Conservation (phyloP, 2,797 vertebrate species). For the Novumbra hubbsi region DNA sequence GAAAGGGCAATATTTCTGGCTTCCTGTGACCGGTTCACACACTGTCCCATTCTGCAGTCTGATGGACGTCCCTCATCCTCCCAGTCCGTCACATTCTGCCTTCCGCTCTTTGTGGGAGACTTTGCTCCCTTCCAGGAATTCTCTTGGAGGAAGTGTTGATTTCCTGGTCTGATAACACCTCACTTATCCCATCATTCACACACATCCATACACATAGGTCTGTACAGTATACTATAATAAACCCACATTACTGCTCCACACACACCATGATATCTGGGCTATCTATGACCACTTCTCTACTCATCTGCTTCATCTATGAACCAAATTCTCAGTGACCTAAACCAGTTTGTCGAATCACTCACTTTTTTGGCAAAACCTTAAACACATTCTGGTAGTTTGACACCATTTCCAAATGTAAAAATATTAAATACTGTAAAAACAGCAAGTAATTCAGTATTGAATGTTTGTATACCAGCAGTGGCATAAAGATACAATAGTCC, state of each 20-base stretch:
- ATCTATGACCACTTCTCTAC: neutral
- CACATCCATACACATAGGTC: conserved; percentile 1
- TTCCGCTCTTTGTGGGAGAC: conserved; percentile 76
- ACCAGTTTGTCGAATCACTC: no score
- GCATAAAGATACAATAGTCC: no score
- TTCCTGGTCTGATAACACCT: conserved; percentile 65
- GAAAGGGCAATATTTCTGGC: neutral
- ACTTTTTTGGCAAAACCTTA: no score
- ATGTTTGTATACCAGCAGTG: no score
- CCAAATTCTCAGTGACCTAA: no score
- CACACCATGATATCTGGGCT: neutral
- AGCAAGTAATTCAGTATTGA: no score
- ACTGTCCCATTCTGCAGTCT: conserved; percentile 16
- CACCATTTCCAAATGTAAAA: no score
- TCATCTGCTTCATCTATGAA: neutral
- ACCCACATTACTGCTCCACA: neutral
- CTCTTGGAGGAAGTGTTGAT: conserved; percentile 66
- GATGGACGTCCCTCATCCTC: conserved; percentile 1
- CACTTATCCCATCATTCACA: conserved; percentile 26
- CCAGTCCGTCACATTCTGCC: conserved; percentile 59
- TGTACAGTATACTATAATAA: neutral
- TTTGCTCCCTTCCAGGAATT: conserved; percentile 77
- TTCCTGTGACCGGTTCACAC: conserved; percentile 20
- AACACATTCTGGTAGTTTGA: no score
- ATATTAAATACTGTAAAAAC: no score